Percentiles rank a stretch among this genome's conserved stretches.
Conservation (phyloP, 2,888 invertebrate species). For the Caradrina kadenii region DNA sequence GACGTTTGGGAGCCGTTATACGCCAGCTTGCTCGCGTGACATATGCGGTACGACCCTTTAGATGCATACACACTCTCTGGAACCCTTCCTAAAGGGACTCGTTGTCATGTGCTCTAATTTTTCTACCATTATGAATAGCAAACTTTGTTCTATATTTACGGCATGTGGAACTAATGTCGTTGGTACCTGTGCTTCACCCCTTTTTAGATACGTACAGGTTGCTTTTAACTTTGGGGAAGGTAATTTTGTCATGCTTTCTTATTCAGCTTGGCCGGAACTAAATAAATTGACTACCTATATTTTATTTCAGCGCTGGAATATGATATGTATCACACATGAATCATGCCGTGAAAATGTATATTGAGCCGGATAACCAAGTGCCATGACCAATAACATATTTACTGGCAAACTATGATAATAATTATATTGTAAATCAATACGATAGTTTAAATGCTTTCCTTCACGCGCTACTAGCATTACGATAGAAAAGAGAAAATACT, state of each 20-base stretch:
- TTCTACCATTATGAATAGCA: slow-evolving; percentile 25
- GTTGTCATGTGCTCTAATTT: slow-evolving; percentile 41
- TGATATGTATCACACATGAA: slow-evolving; percentile 27
- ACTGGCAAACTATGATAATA: slow-evolving; percentile 2
- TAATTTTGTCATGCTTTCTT: slow-evolving; percentile 23
- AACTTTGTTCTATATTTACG: slow-evolving; percentile 22
- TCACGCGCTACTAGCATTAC: slow-evolving; percentile 4
- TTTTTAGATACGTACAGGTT: background rate
- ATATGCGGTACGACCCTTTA: slow-evolving; percentile 43
- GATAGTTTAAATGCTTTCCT: slow-evolving; percentile 24
- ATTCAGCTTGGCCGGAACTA: slow-evolving; percentile 27
- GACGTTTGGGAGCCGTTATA: slow-evolving; percentile 73
- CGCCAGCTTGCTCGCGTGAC: slow-evolving; percentile 73
- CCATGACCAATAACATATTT: slow-evolving; percentile 48
- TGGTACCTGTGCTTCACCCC: slow-evolving; percentile 6
- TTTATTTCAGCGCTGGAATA: slow-evolving; percentile 37
- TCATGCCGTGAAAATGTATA: slow-evolving; percentile 47
- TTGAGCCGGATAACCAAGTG: slow-evolving; percentile 34
- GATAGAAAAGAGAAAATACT: slow-evolving; percentile 39
- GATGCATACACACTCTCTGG: slow-evolving; percentile 12
- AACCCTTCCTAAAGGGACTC: slow-evolving; percentile 29
- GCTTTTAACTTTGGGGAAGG: slow-evolving; percentile 12
- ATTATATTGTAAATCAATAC: slow-evolving; percentile 27
- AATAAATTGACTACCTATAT: slow-evolving; percentile 27
- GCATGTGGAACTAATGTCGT: slow-evolving; percentile 28